phyloP scores from a whole-genome alignment of 1,140 invertebrate species.

The Platyscapa corneri region DNA sequence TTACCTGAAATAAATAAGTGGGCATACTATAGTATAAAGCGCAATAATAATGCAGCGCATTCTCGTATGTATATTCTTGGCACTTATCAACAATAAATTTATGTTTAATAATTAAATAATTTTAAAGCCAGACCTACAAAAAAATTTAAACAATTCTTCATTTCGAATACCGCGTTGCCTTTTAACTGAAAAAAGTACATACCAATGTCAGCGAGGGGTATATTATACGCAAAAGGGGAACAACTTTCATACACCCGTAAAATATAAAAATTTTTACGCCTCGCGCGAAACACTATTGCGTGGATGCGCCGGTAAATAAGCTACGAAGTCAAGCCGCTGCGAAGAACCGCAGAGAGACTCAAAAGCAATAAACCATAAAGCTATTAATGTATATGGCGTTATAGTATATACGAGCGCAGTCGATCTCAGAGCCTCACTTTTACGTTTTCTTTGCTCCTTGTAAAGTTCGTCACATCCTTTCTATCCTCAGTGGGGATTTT shows the following conservation, averaged over 20 bases:
- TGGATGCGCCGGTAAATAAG: slow-evolving; percentile 5
- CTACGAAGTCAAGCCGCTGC: slow-evolving; percentile 2
- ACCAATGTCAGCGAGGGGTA: not conserved
- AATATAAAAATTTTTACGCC: slow-evolving; percentile 61
- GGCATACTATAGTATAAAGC: no score
- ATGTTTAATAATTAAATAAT: slow-evolving; percentile 9
- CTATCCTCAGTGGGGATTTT: slow-evolving; percentile 6
- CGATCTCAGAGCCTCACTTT: slow-evolving; percentile 7
- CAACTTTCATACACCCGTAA: not conserved
- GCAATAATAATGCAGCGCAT: no score
- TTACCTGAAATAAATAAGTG: no score
- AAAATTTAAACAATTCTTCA: not conserved
- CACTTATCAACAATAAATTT: not conserved
- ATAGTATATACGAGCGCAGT: not conserved
- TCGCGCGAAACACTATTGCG: slow-evolving; percentile 3
- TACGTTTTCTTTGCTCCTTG: not conserved
- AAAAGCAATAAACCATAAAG: slow-evolving; percentile 70
- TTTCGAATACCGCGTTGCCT: not conserved
- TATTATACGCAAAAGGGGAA: not conserved
- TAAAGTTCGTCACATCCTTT: not conserved
- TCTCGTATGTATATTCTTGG: not conserved
- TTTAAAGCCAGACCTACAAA: not conserved
- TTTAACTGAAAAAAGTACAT: not conserved
- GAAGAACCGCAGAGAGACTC: slow-evolving; percentile 52
- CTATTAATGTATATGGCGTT: slow-evolving; percentile 64